Conservation (phyloP, 2,113 vertebrate species). For the chimpanzee (Pan troglodytes) region NHGRI_mPanTro3-v2.1_pri NC_072398.2:35089501-35090000, state of each 20-base stretch:
- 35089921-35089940: constrained; percentile 31
- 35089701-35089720: neutral
- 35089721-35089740: neutral
- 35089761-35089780: neutral
- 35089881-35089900: constrained; percentile 77
- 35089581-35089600: constrained; percentile 85
- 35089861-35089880: constrained; percentile 71
- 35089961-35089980: constrained; percentile 34
- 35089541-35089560: constrained; percentile 87
- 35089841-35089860: constrained; percentile 55
- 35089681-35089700: constrained; percentile 72
- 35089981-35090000: constrained; percentile 25
- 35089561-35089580: constrained; percentile 85
- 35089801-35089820: constrained; percentile 48
- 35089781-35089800: constrained; percentile 59
- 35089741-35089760: neutral
- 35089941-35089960: constrained; percentile 57
- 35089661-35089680: constrained; percentile 82
- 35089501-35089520: constrained; percentile 87
- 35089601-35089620: constrained; percentile 86
- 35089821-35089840: constrained; percentile 43
- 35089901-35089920: constrained; percentile 70
- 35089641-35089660: constrained; percentile 81
- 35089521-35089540: constrained; percentile 90
- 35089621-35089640: constrained; percentile 83